Evolutionary conservation across 1,140 invertebrate genomes (phyloP).

Genomic region (Penaeus chinensis): DNA sequence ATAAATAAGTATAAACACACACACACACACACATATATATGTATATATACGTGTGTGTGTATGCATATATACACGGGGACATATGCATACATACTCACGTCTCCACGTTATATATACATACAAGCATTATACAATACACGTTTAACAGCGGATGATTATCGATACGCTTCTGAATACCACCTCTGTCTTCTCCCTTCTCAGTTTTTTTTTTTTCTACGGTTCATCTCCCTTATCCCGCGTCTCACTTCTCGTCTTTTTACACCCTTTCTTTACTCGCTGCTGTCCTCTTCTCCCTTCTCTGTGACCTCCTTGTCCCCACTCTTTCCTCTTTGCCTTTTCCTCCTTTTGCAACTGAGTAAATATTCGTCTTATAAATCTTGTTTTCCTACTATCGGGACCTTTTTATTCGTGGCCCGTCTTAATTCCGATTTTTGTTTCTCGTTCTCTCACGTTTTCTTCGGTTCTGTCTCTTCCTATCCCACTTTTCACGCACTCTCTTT

Average conservation of each 20-base stretch:
- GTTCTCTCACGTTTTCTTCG: constrained; percentile 1
- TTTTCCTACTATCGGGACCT: neutral
- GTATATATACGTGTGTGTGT: too few relatives aligned
- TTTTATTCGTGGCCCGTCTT: neutral
- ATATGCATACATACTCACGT: too few relatives aligned
- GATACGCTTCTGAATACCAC: too few relatives aligned
- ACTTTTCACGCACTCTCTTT: constrained; percentile 25
- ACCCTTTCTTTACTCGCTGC: neutral
- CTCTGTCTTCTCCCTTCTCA: neutral
- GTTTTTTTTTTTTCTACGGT: neutral
- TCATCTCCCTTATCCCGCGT: neutral
- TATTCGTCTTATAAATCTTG: neutral
- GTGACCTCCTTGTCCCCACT: neutral
- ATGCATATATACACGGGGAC: too few relatives aligned
- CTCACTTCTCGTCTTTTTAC: neutral
- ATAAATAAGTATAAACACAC: too few relatives aligned
- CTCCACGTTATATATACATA: too few relatives aligned
- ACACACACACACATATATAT: too few relatives aligned
- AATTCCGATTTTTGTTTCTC: neutral
- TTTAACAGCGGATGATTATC: too few relatives aligned
- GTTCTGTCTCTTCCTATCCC: constrained; percentile 25
- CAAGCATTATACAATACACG: too few relatives aligned
- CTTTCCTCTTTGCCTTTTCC: neutral
- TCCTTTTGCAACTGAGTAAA: neutral
- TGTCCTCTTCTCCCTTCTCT: neutral